Conservation (phyloP, 2,797 vertebrate genomes). For the Amphiprion clarkii region DNA sequence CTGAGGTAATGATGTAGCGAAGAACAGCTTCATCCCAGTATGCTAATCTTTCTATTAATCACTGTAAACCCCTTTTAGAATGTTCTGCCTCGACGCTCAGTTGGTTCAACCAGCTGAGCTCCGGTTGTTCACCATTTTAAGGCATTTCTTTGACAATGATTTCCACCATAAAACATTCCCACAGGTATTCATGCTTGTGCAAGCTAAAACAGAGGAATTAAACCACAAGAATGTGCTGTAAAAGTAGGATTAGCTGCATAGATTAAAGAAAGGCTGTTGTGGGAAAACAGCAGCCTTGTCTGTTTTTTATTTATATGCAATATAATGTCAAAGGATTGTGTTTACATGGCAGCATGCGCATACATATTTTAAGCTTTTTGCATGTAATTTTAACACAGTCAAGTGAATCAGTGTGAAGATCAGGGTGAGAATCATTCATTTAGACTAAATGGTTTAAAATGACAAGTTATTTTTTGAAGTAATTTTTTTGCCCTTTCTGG, state of each 20-base stretch:
- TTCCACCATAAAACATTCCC: conserved; percentile 19
- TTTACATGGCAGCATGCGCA: no score
- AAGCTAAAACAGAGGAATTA: conserved; percentile 4
- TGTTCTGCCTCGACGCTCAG: conserved; percentile 17
- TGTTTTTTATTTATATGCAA: not conserved
- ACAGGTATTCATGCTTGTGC: not conserved
- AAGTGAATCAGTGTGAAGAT: no score
- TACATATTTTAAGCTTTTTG: no score
- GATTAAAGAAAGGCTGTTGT: not conserved
- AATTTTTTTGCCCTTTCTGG: no score
- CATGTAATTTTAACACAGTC: no score
- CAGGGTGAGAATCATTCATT: no score
- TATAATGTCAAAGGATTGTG: no score
- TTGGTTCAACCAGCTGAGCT: conserved; percentile 5
- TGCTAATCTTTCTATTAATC: conserved; percentile 11
- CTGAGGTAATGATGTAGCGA: conserved; percentile 33
- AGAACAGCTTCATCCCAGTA: not conserved
- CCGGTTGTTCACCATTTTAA: not conserved
- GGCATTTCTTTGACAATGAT: not conserved
- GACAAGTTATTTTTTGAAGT: no score
- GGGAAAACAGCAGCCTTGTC: not conserved
- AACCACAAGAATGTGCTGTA: not conserved
- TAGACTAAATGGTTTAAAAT: no score
- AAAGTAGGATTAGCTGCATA: not conserved
- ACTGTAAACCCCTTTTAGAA: conserved; percentile 16